phyloP scores from a whole-genome alignment of 2,888 invertebrate species.

The Dorcus parallelipipedus region DNA sequence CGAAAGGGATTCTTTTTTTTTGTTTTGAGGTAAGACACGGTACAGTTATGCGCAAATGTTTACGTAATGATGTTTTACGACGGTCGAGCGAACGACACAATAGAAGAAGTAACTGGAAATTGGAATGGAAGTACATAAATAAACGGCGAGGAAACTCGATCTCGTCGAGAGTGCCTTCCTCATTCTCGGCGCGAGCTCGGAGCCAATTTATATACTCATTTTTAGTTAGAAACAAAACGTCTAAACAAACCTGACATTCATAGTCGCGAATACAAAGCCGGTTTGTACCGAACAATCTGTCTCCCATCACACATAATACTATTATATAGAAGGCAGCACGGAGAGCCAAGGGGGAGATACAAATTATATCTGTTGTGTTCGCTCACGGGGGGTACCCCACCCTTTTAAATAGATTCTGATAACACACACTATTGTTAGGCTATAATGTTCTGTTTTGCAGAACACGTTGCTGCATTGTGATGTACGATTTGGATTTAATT shows the following conservation, averaged over 20 bases:
- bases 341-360: constrained; percentile 27
- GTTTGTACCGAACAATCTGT: constrained; percentile 23
- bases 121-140: constrained; percentile 18
- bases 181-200: constrained; percentile 16
- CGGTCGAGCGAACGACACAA: constrained; percentile 1
- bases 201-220: constrained; percentile 25
- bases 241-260: constrained; percentile 26
- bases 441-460: background rate
- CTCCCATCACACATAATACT: constrained; percentile 21
- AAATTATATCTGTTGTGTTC: constrained; percentile 30
- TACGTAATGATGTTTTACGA: background rate
- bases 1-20: background rate
- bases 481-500: too few relatives aligned
- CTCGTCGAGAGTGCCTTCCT: constrained; percentile 15
- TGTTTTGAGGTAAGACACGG: background rate
- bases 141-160: constrained; percentile 20
- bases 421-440: constrained; percentile 15
- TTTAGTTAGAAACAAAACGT: constrained; percentile 26
- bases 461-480: too few relatives aligned
- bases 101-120: constrained; percentile 10
- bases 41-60: background rate
- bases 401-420: constrained; percentile 23
- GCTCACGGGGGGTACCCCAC: constrained; percentile 45
- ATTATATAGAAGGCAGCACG: constrained; percentile 22
- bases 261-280: constrained; percentile 26